A percentile compares a stretch with the other conserved stretches of the same genome.
Evolutionary conservation across 2,888 invertebrate genomes (phyloP).

Genomic region (Apocheima hispidaria): DNA sequence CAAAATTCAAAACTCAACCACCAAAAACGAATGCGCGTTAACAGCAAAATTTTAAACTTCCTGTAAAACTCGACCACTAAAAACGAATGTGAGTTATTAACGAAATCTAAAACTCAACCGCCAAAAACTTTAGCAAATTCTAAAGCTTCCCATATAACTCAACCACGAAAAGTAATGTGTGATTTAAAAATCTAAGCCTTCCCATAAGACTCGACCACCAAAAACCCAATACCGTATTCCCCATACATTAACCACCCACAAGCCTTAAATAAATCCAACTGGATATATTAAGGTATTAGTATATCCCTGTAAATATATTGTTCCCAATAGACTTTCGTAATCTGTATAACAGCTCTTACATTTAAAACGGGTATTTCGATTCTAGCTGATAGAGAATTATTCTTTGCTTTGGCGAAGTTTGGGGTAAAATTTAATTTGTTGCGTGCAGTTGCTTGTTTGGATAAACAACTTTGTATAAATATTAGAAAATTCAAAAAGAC

Average conservation of each 20-base stretch:
- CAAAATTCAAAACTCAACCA: too few relatives aligned
- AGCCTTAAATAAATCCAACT: constrained; percentile 30
- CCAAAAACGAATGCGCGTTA: too few relatives aligned
- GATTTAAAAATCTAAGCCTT: neutral
- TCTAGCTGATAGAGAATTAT: constrained; percentile 38
- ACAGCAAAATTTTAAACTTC: too few relatives aligned
- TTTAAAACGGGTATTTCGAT: constrained; percentile 37
- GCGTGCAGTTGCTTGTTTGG: neutral
- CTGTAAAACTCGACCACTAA: too few relatives aligned
- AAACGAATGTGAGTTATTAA: too few relatives aligned
- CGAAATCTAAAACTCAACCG: too few relatives aligned
- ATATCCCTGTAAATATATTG: constrained; percentile 40
- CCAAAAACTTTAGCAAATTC: too few relatives aligned
- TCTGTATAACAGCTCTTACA: constrained; percentile 29
- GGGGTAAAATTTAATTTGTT: neutral
- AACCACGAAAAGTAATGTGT: neutral
- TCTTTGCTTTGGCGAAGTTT: constrained; percentile 28
- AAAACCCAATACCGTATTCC: neutral
- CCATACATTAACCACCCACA: constrained; percentile 30
- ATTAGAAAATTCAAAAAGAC: neutral
- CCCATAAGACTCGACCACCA: neutral
- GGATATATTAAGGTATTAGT: constrained; percentile 34
- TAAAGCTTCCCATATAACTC: too few relatives aligned
- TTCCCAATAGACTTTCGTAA: constrained; percentile 28
- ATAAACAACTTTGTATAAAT: too few relatives aligned